Base-by-base conservation (phyloP, 2,888 invertebrate genomes). In the Dynastes tityus region DNA sequence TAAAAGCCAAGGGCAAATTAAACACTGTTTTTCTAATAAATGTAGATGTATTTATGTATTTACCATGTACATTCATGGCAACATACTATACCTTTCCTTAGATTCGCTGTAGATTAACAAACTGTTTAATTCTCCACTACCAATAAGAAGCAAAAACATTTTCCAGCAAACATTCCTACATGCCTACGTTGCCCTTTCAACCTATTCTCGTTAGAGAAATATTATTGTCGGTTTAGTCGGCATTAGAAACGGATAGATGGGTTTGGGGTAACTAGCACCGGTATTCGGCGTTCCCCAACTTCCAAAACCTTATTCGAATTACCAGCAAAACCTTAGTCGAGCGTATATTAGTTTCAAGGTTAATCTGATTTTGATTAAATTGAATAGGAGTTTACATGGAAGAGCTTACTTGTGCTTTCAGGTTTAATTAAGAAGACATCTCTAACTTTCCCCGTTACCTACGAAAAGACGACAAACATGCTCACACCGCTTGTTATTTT, bases 351-450 rank as follows among this genome's bases (percentile, higher is more conserved):
- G 61, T 61, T 61, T 61, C 58, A 73, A 58, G 58, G 40, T 37
- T 73, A 73, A 73, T 73, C 73, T 73, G 58, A 58, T 58, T 61
- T 73, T 61, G 73, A 73, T 61, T 73, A 73, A 73, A 73, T 73
- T 73, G 37, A 73, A 73, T 73, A 61, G 51, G 27, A 61, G 40
- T 40, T 61, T 40, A 45, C 45, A n/a, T 37, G 22, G 22, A 61
- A 61, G 16, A 8, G 37, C 22, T 32, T 27, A 27, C 58, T 58
- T 61, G 2, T 16, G 16, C 73, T 73, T 27, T 58, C 32, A 37
- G 61, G 73, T 61, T 45, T 61, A 73, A 73, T 73, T 73, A 61
- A 73, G 73, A 73, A 73, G 73, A 49, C 9, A 40, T 45, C 16
- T 29, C 68, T 51, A 68, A 68, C 51, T 51, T 68, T 51, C 68